Evolutionary conservation across 2,888 invertebrate species (phyloP), one percentile per base, ranked within the genome.

Genomic region (Drosophila imparisetae): DNA sequence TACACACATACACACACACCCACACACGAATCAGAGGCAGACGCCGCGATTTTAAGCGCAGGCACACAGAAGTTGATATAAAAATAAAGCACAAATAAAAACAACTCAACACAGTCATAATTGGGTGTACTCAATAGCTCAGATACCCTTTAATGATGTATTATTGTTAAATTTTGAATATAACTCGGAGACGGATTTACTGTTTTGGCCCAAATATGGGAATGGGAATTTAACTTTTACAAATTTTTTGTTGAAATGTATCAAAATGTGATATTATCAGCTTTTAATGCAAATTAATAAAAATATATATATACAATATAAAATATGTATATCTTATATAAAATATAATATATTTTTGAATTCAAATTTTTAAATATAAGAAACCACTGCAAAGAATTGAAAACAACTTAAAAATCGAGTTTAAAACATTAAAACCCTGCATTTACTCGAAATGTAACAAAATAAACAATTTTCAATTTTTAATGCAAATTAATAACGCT

Each of bases 21-120:
- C 29, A 62, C 30, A 54, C 48, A 57, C 74, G 62, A 82, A 75
- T 80, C 75, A 70, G 70, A 48, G 73, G 72, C 82, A 78, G 77
- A 72, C 83, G 72, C 57, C 83, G 88, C 88, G 80, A 84, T 75
- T 87, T 87, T 78, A 87, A 87, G 86, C 86, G 73, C 83, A 75
- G 75, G 75, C 80, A 85, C 67, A 87, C 70, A 74, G 74, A 80
- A 78, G 64, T 82, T 85, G 79, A 78, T 80, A 85, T 80, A 85
- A 85, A 84, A 77, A 80, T 80, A 80, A 77, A 80, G 77, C 66
- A 62, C 53, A 73, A 50, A 80, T 66, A 60, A 64, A 69, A 38
- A 60, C 66, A 67, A 73, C 54, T 54, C 18, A 67, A 45, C 32
- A 66, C 57, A 42, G 53, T 67, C 61, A 63, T 42, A 65, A 61